Percentiles rank a stretch among this genome's conserved stretches.
These are phyloP conservation scores for Colistium nudipinnis DNA, from an alignment of 2,113 vertebrate genomes.

Conservation along the genomic window DNA sequence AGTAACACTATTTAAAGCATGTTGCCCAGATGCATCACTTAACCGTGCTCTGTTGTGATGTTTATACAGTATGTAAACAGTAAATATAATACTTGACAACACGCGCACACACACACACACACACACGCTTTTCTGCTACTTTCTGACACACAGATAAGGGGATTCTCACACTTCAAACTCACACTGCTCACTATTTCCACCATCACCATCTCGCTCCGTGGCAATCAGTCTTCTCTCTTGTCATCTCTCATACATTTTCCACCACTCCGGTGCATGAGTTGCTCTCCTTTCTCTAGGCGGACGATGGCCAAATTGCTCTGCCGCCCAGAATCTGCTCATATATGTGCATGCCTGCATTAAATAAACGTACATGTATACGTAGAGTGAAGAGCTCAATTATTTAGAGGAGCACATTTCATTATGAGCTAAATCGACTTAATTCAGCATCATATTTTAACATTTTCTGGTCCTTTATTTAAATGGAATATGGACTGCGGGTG, in stretches of 20 bases:
- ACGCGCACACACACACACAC: not conserved
- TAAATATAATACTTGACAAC: not conserved
- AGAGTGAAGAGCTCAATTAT: too few species aligned
- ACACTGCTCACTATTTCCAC: constrained; percentile 50
- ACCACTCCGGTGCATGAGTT: constrained; percentile 38
- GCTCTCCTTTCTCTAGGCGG: constrained; percentile 63
- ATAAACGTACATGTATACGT: not conserved
- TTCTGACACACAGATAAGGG: constrained; percentile 23
- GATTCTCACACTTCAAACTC: constrained; percentile 19
- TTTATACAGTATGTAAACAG: constrained; percentile 2
- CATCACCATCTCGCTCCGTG: constrained; percentile 30
- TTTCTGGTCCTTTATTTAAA: too few species aligned
- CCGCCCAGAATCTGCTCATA: constrained; percentile 25
- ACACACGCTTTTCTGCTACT: not conserved
- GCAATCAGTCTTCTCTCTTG: constrained; percentile 43
- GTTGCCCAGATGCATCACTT: constrained; percentile 5
- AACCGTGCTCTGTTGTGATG: not conserved
- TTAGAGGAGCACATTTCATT: not conserved
- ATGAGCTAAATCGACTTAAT: not conserved
- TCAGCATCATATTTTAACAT: too few species aligned
- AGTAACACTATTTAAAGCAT: constrained; percentile 39
- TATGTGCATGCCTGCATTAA: constrained; percentile 10
- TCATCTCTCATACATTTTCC: constrained; percentile 62
- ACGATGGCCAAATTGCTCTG: constrained; percentile 34
- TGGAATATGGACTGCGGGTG: too few species aligned